These are phyloP conservation scores for Apantesis nais DNA, from an alignment of 2,888 invertebrate species.

Conservation along the genomic window DNA sequence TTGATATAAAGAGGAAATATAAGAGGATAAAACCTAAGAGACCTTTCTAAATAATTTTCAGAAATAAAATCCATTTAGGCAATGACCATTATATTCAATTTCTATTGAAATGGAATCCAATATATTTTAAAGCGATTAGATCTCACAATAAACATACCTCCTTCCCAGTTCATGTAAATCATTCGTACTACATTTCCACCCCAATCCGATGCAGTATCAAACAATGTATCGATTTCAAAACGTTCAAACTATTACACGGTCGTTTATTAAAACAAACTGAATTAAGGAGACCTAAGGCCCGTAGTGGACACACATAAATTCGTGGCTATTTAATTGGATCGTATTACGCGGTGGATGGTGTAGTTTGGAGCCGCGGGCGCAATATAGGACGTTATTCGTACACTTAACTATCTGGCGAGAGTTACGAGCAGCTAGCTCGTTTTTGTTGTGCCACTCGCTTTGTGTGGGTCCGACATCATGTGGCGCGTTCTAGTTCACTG, in stretches of 20 bases:
- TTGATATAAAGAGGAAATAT: slow-evolving; percentile 48
- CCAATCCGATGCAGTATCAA: slow-evolving; percentile 26
- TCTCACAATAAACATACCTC: slow-evolving; percentile 26
- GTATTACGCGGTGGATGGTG: slow-evolving; percentile 73
- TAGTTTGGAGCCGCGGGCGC: slow-evolving; percentile 62
- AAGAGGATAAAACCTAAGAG: slow-evolving; percentile 33
- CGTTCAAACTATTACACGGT: slow-evolving; percentile 45
- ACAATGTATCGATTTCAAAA: slow-evolving; percentile 48
- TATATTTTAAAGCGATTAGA: slow-evolving; percentile 16
- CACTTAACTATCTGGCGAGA: slow-evolving; percentile 70
- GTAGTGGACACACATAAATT: slow-evolving; percentile 69
- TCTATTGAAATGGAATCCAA: slow-evolving; percentile 15
- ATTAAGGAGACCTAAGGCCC: slow-evolving; percentile 62
- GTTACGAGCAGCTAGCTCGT: slow-evolving; percentile 67
- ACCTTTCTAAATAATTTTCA: slow-evolving; percentile 12
- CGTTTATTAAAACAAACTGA: slow-evolving; percentile 59
- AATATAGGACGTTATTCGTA: slow-evolving; percentile 73
- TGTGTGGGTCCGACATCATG: slow-evolving; percentile 41
- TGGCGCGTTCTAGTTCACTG: slow-evolving; percentile 43
- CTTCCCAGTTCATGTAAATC: slow-evolving; percentile 17
- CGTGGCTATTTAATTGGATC: slow-evolving; percentile 75
- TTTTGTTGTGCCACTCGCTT: slow-evolving; percentile 52
- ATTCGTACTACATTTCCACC: slow-evolving; percentile 20
- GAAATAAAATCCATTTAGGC: slow-evolving; percentile 10
- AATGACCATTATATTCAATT: slow-evolving; percentile 5